Percentiles rank a stretch among this genome's conserved stretches.
These are phyloP conservation scores for Sphaerophoria rueppellii DNA, from an alignment of 2,888 invertebrate genomes.

Conservation along the genomic window DNA sequence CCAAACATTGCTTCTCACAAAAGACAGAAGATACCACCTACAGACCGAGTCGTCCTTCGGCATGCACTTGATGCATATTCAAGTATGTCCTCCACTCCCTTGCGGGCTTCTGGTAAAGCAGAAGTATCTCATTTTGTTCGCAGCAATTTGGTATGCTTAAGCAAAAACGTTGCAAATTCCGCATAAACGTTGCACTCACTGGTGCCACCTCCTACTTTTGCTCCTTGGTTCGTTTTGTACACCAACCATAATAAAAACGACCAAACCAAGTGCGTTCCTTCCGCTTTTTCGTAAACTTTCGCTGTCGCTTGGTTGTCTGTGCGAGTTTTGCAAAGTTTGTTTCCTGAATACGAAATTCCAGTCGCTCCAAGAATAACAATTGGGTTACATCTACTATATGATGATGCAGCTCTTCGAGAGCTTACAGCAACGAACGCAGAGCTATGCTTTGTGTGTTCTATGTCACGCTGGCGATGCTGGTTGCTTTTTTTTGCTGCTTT, in stretches of 20 bases:
- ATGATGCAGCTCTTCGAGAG: neutral
- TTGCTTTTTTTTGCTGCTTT: neutral
- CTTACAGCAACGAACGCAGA: neutral
- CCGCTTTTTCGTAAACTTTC: conserved; percentile 68
- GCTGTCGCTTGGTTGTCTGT: conserved; percentile 55
- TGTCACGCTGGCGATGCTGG: conserved; percentile 15
- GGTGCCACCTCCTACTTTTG: conserved; percentile 28
- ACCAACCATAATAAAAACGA: neutral
- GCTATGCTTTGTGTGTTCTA: conserved; percentile 64
- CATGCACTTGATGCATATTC: neutral
- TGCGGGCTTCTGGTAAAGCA: conserved; percentile 10
- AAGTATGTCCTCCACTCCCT: conserved; percentile 15
- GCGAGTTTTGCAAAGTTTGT: conserved; percentile 69
- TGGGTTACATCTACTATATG: conserved; percentile 36
- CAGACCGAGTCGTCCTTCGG: neutral
- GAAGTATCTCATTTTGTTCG: conserved; percentile 54
- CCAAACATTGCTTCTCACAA: conserved; percentile 33
- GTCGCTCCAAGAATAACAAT: conserved; percentile 70
- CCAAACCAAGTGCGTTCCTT: conserved; percentile 67
- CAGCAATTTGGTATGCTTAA: conserved; percentile 71
- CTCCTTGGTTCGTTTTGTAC: conserved; percentile 22
- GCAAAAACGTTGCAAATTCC: conserved; percentile 72
- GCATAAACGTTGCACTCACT: conserved; percentile 58
- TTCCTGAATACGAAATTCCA: conserved; percentile 74
- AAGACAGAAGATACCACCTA: neutral